Base-by-base conservation (phyloP, 2,888 invertebrate genomes). In the Abscondita cerata region DNA sequence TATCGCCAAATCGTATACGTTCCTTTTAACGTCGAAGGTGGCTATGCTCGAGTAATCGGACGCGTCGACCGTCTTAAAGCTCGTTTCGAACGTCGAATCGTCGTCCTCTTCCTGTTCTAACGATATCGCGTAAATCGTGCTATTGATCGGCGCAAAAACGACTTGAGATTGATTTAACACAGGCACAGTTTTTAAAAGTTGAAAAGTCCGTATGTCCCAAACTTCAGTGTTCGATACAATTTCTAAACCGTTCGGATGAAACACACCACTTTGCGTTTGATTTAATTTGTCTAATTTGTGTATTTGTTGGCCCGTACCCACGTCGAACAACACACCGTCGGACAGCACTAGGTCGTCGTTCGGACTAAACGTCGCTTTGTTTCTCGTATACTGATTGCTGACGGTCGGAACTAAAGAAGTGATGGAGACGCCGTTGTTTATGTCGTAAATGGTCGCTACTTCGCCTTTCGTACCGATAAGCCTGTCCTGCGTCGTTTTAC, bases 211-310 rank as follows among this genome's bases (percentile, higher is more conserved):
- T 19, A 98, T 81, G 79, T 99, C 99, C 98, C 98, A 99, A 54
- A 98, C 95, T 86, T 99, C 98, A 0, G 97, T 95, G 78, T 98
- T 98, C 56, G 98, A 96, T 74, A 99, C 93, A 38, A 97, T 89
- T 83, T 98, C 97, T 64, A 95, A 83, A 0, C 96, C 96, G 77
- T 95, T 95, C 0, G 97, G 97, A 85, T 98, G 97, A 76, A 98
- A 98, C 4, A 96, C 92, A 0, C 98, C 98, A 76, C 95, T 97
- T 58, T 96, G 88, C 40, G 91, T 91, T 76, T 96, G 93, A 83
- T 98, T 98, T 33, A 99, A 85, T 80, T 98, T 98, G 82, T 99
- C 99, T 77, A 99, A 94, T 79, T 98, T 97, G 82, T 98, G 97
- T 46, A 99, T 91, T 70, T 93, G 89, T 74, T 91, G 92, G 15